Evolutionary conservation across 2,113 vertebrate genomes (phyloP).

Genomic region (Morphnarchus princeps): DNA sequence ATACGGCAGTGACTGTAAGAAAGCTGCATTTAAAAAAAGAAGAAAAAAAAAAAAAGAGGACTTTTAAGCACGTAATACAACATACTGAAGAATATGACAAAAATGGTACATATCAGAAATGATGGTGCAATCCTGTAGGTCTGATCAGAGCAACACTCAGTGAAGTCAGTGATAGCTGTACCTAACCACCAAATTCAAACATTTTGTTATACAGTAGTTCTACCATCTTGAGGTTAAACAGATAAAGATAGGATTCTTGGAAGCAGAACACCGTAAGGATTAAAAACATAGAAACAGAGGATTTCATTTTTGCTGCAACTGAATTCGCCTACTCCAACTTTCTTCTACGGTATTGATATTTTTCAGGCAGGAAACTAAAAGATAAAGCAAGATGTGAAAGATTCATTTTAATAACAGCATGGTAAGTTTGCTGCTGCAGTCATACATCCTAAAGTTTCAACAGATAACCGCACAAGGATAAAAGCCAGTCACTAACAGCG

Average conservation of each 20-base stretch:
- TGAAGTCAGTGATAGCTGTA: background rate
- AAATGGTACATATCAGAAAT: background rate
- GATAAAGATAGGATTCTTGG: background rate
- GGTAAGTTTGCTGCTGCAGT: background rate
- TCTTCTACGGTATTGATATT: background rate
- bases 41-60: background rate
- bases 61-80: background rate
- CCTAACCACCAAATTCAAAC: background rate
- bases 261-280: background rate
- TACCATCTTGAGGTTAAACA: background rate
- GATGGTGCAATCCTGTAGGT: background rate
- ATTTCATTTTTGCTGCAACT: background rate
- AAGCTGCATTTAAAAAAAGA: slow-evolving; percentile 69
- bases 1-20: slow-evolving; percentile 80
- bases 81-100: background rate
- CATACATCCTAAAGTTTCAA: background rate
- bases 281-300: background rate
- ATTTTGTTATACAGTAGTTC: background rate
- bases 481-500: background rate
- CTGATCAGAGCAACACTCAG: background rate
- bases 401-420: background rate
- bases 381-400: background rate
- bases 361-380: slow-evolving; percentile 9
- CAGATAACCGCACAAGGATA: background rate
- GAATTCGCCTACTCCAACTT: background rate